phyloP scores from a whole-genome alignment of 2,797 vertebrate genomes.

The Danio tinwini region DNA sequence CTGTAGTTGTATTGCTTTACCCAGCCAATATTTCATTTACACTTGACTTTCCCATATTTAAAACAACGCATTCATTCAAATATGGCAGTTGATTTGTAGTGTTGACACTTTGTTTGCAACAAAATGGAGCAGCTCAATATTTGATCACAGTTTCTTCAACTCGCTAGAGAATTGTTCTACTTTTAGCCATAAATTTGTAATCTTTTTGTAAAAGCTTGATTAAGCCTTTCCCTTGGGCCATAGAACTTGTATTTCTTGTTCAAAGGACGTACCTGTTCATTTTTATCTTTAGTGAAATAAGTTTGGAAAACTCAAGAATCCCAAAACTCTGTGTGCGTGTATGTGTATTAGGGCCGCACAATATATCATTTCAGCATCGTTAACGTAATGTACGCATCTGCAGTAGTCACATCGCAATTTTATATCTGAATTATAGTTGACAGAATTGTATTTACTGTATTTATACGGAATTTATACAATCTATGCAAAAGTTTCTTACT shows the following conservation, averaged over 20 bases:
- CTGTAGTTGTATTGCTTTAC: background rate
- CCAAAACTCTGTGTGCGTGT: no score
- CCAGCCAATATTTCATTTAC: background rate
- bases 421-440: no score
- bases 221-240: background rate
- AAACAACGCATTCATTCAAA: background rate
- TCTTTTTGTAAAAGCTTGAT: constrained; percentile 25
- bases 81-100: background rate
- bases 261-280: background rate
- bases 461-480: no score
- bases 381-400: no score
- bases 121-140: background rate
- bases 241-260: constrained; percentile 11
- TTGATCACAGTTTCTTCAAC: background rate
- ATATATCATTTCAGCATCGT: no score
- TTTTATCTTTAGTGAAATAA: constrained; percentile 3
- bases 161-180: constrained; percentile 11
- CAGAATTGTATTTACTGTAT: no score
- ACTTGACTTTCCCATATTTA: background rate
- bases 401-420: no score
- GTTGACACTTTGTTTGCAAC: background rate
- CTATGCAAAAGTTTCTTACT: no score
- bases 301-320: background rate
- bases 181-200: constrained; percentile 6
- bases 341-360: no score